phyloP scores from a whole-genome alignment of 2,888 invertebrate genomes.

The Pristionchus exspectatus region DNA sequence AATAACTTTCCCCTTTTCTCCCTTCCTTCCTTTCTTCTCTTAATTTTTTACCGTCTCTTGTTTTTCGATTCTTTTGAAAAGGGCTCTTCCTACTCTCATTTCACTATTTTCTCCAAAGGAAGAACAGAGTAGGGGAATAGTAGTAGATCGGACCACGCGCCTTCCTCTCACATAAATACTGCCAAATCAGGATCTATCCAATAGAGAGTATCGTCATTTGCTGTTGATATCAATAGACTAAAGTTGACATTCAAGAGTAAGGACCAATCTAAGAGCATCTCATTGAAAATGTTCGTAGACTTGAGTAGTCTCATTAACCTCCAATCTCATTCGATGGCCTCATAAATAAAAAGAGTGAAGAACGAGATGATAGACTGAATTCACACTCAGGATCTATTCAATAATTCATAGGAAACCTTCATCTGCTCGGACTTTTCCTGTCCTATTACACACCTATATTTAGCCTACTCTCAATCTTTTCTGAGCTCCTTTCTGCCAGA shows the following conservation, averaged over 20 bases:
- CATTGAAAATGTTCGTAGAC: slow-evolving; percentile 7
- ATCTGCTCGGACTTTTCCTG: slow-evolving; percentile 32
- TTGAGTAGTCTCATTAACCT: slow-evolving; percentile 18
- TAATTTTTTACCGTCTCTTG: not conserved
- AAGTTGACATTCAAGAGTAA: not conserved
- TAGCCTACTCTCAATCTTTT: not conserved
- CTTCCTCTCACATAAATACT: slow-evolving; percentile 7
- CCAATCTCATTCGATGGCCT: not conserved
- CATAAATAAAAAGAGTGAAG: slow-evolving; percentile 31
- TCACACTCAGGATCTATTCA: not conserved
- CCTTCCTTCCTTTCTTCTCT: not conserved
- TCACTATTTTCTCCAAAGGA: not conserved
- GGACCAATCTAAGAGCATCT: not conserved
- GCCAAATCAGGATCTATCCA: not conserved
- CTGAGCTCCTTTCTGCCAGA: not conserved
- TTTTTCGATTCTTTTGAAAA: not conserved
- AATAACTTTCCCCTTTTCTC: not conserved
- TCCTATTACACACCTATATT: slow-evolving; percentile 46
- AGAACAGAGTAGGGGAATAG: not conserved
- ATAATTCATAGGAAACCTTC: slow-evolving; percentile 36
- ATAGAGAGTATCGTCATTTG: not conserved
- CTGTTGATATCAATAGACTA: not conserved
- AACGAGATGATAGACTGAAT: not conserved
- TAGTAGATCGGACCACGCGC: slow-evolving; percentile 2
- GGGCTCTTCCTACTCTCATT: not conserved